Evolutionary conservation across 1,140 invertebrate genomes (phyloP).

Genomic region (Cyclina sinensis): DNA sequence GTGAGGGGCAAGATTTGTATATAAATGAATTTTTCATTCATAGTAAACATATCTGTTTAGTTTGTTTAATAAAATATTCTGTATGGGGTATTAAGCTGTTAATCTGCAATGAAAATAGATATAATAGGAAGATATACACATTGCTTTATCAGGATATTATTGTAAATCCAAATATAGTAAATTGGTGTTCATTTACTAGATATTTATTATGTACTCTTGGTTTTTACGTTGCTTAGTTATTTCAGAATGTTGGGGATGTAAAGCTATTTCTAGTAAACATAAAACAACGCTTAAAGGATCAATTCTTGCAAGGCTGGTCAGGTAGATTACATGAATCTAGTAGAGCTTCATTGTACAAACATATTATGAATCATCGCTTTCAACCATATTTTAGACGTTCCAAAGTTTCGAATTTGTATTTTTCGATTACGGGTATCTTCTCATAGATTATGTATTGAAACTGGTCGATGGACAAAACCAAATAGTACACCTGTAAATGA

Average conservation of each 20-base stretch:
- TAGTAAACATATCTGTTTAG: too few relatives aligned
- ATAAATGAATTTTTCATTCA: too few relatives aligned
- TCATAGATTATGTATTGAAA: slow-evolving; percentile 8
- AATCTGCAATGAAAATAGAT: neutral
- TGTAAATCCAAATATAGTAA: neutral
- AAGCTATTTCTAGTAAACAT: neutral
- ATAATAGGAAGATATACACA: neutral
- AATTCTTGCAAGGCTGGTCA: too few relatives aligned
- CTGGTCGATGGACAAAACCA: too few relatives aligned
- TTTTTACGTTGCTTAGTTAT: slow-evolving; percentile 19
- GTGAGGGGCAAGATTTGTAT: too few relatives aligned
- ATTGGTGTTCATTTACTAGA: slow-evolving; percentile 16
- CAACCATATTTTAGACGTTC: slow-evolving; percentile 26
- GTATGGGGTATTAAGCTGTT: too few relatives aligned
- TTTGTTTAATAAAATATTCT: too few relatives aligned
- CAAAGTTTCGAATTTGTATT: neutral
- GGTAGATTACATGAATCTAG: too few relatives aligned
- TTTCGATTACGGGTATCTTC: too few relatives aligned
- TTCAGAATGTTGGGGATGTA: slow-evolving; percentile 14
- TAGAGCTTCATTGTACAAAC: too few relatives aligned
- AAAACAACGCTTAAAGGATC: slow-evolving; percentile 20
- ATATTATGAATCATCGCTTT: too few relatives aligned
- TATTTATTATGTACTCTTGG: slow-evolving; percentile 18
- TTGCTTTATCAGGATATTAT: neutral
- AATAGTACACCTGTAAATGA: too few relatives aligned